Base-by-base conservation (phyloP, 2,888 invertebrate species). In the Drosophila infuscata region DNA sequence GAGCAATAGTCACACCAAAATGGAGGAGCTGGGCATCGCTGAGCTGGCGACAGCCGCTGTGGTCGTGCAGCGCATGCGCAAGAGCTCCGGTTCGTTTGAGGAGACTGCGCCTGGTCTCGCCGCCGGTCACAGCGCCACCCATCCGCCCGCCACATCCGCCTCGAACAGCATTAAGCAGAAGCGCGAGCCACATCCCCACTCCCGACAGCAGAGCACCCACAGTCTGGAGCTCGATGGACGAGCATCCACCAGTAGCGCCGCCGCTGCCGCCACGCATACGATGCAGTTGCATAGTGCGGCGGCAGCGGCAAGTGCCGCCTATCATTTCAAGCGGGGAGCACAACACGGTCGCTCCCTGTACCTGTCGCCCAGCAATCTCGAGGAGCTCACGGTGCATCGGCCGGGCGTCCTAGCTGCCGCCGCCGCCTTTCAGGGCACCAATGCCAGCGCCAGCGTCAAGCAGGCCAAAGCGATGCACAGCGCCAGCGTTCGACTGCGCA, bases 401-500 rank as follows among this genome's bases (percentile, higher is more conserved):
- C 92, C 93, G 7, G 91, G 91, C 35, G 85, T 91, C 2, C 74
- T 93, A 57, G 92, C 92, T 12, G 93, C 93, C 25, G 92, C 92
- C 0, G 93, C 92, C 43, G 91, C 92, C 68, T 92, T 92, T 15
- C 93, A 93, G 64, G 93, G 93, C 82, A 91, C 93, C 75, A 93
- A 93, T 73, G 91, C 93, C 81, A 92, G 93, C 62, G 91, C 91
- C 65, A 92, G 86, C 58, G 89, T 91, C 11, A 92, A 92, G 70
- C 93, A 93, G 79, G 92, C 92, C 49, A 93, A 93, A 75, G 91
- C 92, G 51, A 54, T 92, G 68, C 93, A 93, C 70, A 93, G 93
- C 74, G 92, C 93, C 75, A 93, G 93, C 76, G 90, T 93, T 71
- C 90, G 93, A 6, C 79, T 93, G 75, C 92, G 92, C 69, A 92